Evolutionary conservation across 1,140 invertebrate genomes (phyloP).

Genomic region (Trichonephila clavata): DNA sequence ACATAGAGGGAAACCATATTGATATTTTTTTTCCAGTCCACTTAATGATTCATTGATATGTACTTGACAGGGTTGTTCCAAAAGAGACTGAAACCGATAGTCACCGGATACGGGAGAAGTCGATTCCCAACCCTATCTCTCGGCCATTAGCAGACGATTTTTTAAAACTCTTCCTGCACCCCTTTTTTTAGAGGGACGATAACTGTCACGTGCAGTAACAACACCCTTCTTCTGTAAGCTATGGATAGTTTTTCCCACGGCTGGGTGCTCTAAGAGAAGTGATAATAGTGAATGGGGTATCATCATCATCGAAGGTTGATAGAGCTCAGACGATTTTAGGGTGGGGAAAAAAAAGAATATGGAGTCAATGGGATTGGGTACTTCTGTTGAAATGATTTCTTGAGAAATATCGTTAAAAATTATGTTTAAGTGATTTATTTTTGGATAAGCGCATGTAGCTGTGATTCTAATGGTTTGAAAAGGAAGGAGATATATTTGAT

Average conservation of each 20-base stretch:
- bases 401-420: background rate
- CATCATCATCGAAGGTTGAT: background rate
- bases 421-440: too few species aligned
- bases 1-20: constrained; percentile 12
- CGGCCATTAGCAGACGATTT: constrained; percentile 61
- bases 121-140: constrained; percentile 59
- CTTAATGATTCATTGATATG: constrained; percentile 51
- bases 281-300: constrained; percentile 3
- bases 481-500: too few species aligned
- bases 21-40: constrained; percentile 18
- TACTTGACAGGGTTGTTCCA: background rate
- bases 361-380: background rate
- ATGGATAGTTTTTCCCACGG: constrained; percentile 37
- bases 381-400: background rate
- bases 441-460: too few species aligned
- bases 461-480: too few species aligned
- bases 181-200: constrained; percentile 56
- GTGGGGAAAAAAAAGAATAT: background rate
- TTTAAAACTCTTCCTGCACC: constrained; percentile 63
- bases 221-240: background rate
- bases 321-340: background rate
- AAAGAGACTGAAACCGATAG: constrained; percentile 40
- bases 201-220: constrained; percentile 58
- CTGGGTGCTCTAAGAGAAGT: constrained; percentile 34
- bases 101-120: constrained; percentile 61